Evolutionary conservation across 2,113 vertebrate species (phyloP).

Genomic region (Rhinolophus sinicus): DNA sequence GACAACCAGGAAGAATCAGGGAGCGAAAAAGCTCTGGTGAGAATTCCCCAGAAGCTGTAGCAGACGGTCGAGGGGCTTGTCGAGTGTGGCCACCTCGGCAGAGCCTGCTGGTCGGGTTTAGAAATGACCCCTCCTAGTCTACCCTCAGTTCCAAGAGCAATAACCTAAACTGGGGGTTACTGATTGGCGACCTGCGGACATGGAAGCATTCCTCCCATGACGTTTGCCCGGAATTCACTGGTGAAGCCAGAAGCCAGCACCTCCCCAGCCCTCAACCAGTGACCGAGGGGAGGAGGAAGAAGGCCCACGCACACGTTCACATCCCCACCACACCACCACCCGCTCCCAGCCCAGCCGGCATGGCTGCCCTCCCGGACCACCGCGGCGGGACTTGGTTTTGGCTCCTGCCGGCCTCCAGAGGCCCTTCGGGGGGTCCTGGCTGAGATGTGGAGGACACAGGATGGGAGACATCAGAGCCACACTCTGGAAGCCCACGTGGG

Average conservation of each 20-base stretch:
- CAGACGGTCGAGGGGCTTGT: neutral
- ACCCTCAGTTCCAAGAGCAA: no score
- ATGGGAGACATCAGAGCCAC: neutral
- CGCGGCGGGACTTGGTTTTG: fast-evolving
- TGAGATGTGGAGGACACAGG: neutral
- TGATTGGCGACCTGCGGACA: fast-evolving
- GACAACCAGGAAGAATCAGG: fast-evolving
- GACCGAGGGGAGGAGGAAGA: no score
- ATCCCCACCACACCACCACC: fast-evolving
- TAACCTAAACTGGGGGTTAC: fast-evolving
- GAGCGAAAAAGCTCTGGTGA: neutral
- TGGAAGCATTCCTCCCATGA: no score
- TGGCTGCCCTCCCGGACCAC: fast-evolving
- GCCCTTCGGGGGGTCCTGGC: neutral
- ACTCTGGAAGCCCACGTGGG: neutral
- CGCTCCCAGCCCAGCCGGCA: fast-evolving
- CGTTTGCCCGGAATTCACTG: fast-evolving
- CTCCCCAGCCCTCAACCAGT: neutral
- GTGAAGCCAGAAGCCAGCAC: fast-evolving
- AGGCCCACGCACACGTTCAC: no score
- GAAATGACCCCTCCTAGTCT: neutral
- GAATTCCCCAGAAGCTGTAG: neutral
- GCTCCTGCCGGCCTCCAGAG: neutral
- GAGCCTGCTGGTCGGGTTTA: neutral
- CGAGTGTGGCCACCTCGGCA: fast-evolving